These are phyloP conservation scores for Montipora capricornis DNA, from an alignment of 64 coral and sea anemone species.

Conservation along the genomic window DNA sequence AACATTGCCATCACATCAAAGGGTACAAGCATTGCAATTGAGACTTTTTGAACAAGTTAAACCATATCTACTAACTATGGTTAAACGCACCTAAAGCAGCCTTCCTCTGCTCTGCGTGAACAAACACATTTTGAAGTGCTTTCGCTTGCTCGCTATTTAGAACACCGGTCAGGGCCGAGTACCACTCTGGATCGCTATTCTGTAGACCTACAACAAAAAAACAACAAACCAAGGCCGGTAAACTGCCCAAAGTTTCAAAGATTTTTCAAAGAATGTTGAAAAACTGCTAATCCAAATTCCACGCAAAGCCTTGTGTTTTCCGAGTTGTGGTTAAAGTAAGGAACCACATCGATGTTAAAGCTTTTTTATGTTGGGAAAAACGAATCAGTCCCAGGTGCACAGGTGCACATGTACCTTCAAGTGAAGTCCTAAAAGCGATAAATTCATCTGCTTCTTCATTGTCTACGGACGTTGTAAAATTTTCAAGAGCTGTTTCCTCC, in stretches of 20 bases:
- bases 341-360: too few species aligned
- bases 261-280: neutral
- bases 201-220: constrained; percentile 67
- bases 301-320: too few species aligned
- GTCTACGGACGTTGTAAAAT: constrained; percentile 76
- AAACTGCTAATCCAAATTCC: neutral
- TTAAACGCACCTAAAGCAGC: constrained; percentile 74
- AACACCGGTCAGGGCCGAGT: constrained; percentile 58
- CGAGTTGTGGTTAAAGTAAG: too few species aligned
- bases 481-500: constrained; percentile 77
- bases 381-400: too few species aligned
- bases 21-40: too few species aligned
- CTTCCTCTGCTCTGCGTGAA: constrained; percentile 68
- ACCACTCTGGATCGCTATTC: constrained; percentile 80
- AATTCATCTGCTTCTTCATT: constrained; percentile 78
- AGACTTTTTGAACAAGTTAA: too few species aligned
- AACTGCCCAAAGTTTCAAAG: neutral
- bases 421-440: constrained; percentile 66
- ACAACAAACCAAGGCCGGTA: neutral
- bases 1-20: neutral
- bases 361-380: too few species aligned
- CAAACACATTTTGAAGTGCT: constrained; percentile 66
- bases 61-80: too few species aligned
- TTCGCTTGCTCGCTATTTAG: constrained; percentile 65
- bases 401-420: constrained; percentile 36